Percentiles rank a stretch among this genome's conserved stretches.
Evolutionary conservation across 2,797 vertebrate genomes (phyloP).

Genomic region (Micromesistius poutassou): DNA sequence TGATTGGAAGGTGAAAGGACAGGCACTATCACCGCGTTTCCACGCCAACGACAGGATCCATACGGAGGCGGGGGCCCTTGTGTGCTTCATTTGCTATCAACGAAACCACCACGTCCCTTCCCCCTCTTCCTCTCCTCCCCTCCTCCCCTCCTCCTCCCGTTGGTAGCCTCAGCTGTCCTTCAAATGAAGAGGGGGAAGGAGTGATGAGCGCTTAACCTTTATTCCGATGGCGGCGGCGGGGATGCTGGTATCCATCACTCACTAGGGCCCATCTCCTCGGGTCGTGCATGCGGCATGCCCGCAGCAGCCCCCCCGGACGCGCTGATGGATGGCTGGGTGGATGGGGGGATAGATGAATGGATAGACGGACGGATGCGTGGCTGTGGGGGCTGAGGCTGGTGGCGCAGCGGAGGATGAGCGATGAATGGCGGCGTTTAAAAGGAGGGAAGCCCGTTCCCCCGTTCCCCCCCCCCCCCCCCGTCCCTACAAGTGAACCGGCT

Average conservation of each 20-base stretch:
- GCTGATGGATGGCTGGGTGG: conserved; percentile 46
- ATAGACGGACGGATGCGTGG: neutral
- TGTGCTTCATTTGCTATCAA: neutral
- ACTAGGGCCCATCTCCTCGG: conserved; percentile 15
- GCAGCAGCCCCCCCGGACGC: conserved; percentile 23
- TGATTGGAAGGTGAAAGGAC: neutral
- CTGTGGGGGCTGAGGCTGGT: neutral
- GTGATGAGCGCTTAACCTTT: conserved; percentile 69
- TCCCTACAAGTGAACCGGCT: neutral
- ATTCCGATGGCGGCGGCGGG: conserved; percentile 60
- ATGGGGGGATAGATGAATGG: conserved; percentile 8
- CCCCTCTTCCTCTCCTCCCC: too few species aligned
- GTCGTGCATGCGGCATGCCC: conserved; percentile 28
- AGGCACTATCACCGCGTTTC: neutral
- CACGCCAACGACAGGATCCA: neutral
- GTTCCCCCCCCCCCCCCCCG: too few species aligned
- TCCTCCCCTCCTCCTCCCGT: conserved; percentile 1
- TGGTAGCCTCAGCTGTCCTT: conserved; percentile 25
- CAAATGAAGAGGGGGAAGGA: conserved; percentile 45
- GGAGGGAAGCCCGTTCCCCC: too few species aligned
- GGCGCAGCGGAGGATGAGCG: neutral
- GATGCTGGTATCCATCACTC: conserved; percentile 55
- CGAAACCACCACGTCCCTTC: neutral
- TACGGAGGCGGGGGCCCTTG: neutral
- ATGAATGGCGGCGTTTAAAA: too few species aligned